A percentile compares a stretch with the other conserved stretches of the same genome.
phyloP scores from a whole-genome alignment of 1,140 invertebrate genomes.

The Andricus grossulariae region DNA sequence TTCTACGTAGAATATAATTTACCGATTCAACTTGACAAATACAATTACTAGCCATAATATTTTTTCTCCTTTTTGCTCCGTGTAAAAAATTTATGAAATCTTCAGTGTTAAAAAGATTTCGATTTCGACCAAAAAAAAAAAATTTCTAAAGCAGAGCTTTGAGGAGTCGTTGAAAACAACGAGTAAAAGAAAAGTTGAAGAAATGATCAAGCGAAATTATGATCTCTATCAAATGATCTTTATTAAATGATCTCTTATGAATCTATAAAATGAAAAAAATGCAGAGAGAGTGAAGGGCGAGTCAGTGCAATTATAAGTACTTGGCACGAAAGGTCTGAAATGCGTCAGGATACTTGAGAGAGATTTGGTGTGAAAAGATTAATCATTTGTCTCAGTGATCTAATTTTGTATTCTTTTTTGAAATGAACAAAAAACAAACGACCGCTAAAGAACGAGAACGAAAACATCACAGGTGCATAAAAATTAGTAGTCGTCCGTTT shows the following conservation, averaged over 20 bases:
- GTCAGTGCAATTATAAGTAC: constrained; percentile 39
- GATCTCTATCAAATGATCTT: not conserved
- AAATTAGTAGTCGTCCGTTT: constrained; percentile 18
- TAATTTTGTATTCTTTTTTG: constrained; percentile 2
- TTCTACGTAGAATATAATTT: too few species aligned
- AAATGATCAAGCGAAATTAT: not conserved
- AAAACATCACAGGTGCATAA: constrained; percentile 20
- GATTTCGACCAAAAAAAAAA: not conserved
- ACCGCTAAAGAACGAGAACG: not conserved
- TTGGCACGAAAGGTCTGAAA: constrained; percentile 35
- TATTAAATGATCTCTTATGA: constrained; percentile 12
- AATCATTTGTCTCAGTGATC: constrained; percentile 13
- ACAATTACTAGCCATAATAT: too few species aligned
- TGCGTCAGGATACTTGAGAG: constrained; percentile 12
- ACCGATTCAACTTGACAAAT: too few species aligned
- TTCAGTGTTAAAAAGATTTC: not conserved
- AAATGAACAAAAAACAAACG: not conserved
- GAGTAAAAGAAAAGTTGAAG: not conserved
- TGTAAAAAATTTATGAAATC: constrained; percentile 9
- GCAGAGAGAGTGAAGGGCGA: not conserved
- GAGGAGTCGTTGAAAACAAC: not conserved
- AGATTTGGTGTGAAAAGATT: constrained; percentile 4
- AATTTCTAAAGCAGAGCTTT: not conserved
- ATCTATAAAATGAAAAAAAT: constrained; percentile 4
- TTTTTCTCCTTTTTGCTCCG: not conserved